phyloP scores from a whole-genome alignment of 2,888 invertebrate genomes.

The Aphidoletes aphidimyza region DNA sequence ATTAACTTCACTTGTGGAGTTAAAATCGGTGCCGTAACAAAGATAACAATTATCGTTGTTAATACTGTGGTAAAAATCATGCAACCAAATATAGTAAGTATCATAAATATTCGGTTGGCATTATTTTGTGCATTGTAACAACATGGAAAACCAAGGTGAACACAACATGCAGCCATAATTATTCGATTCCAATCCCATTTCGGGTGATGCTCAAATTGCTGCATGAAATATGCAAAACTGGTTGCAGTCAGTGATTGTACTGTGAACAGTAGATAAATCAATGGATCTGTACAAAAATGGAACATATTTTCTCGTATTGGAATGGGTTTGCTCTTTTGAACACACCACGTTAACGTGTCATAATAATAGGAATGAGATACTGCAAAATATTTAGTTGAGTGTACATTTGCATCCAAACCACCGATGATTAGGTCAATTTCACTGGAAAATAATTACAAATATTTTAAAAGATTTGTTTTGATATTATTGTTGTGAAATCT shows the following conservation, averaged over 20 bases:
- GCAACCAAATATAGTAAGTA: not conserved
- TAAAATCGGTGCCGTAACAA: not conserved
- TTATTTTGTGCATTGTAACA: not conserved
- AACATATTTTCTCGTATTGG: slow-evolving; percentile 63
- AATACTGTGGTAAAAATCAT: not conserved
- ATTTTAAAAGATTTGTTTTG: too few relatives aligned
- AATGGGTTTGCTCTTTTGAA: slow-evolving; percentile 61
- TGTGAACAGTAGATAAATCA: not conserved
- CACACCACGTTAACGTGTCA: slow-evolving; percentile 66
- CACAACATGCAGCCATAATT: not conserved
- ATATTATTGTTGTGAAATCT: too few relatives aligned
- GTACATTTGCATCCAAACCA: slow-evolving; percentile 65
- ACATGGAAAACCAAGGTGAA: not conserved
- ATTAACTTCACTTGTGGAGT: too few relatives aligned
- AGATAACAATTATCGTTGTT: not conserved
- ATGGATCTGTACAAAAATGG: not conserved
- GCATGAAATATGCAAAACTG: not conserved
- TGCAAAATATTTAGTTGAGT: slow-evolving; percentile 62
- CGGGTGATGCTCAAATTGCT: not conserved
- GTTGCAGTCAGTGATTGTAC: not conserved
- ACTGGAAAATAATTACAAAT: slow-evolving; percentile 26
- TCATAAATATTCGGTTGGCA: not conserved
- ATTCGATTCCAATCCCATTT: not conserved
- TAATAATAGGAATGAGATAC: slow-evolving; percentile 64
- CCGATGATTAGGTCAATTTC: slow-evolving; percentile 64